Evolutionary conservation across 2,888 invertebrate genomes (phyloP), one percentile per base, ranked within the genome.

Genomic region (Drosophila suboccidentalis): DNA sequence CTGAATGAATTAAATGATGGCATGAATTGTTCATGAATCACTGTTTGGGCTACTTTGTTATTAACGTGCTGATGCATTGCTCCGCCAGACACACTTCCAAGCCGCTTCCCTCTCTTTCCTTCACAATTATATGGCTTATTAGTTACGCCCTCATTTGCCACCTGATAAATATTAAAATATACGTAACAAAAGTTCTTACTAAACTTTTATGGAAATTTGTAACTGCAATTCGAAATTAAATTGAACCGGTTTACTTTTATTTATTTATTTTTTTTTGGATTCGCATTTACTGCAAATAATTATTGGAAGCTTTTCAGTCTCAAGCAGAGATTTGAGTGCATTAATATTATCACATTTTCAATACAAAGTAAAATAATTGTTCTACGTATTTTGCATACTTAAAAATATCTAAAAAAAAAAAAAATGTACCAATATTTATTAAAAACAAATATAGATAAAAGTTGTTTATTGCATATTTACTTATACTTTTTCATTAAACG

Each of bases 21-120:
- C 62, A 50, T 64, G 41, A 62, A 32, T 55, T 51, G 51, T 54
- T 41, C 22, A 49, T 54, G 71, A 71, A 65, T 65, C 71, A 71
- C 38, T 4, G 49, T 29, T 61, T 39, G 11, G 10, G 47, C 34
- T 47, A 47, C 58, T 36, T 58, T 46, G 34, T 34, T n/a, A 19
- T 13, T 32, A 26, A 39, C 53, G 19, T 50, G 36, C n/a, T 38
- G n/a, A 38, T 38, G n/a, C 38, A 38, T 38, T n/a, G 38, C 19
- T 19, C 13, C 19, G 13, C 5, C 15, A 22, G 5, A 9, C n/a
- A 3, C 34, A 26, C 39, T 38, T 15, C 15, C 19, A 38, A n/a
- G 13, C 15, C 10, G 2, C 54, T 4, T 41, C 3, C 1, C 32
- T 10, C 5, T 11, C 44, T 9, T 13, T 32, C 6, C 19, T 9